Evolutionary conservation across 2,113 vertebrate genomes (phyloP), one percentile per base, ranked within the genome.

Genomic region (Coregonus clupeaformis): DNA sequence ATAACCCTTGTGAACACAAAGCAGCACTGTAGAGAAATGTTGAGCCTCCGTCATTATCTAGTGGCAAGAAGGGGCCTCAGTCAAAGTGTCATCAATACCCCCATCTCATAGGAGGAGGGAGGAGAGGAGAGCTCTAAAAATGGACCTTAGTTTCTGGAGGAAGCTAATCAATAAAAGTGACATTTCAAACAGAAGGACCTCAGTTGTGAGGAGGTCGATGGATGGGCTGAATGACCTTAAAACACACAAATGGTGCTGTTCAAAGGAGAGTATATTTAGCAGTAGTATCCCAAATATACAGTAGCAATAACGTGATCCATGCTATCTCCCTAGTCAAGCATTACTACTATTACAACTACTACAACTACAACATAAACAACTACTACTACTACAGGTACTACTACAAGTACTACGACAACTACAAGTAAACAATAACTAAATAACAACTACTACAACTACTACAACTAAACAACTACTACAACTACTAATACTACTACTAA

Each of bases 231-330:
- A 47, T 45, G 32, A 47, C 20, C 67, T 68, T 47, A n/a, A 11
- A 47, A 45, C 11, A 69, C 68, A 69, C 45, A 69, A 11, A 16
- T n/a, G 72, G 20, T 7, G 32, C n/a, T 67, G 42, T 47, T 85
- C 89, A 86, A 89, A 87, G 83, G 14, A 78, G 76, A 86, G 89
- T 49, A 49, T 14, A 49, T 49, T 49, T 16, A 49, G 12, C 47
- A 49, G 14, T 49, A 16, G 14, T 14, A 14, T 49, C 14, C 47
- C 11, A 4, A 16, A 49, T 49, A 16, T 49, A 49, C 3, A 4
- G 11, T 16, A 3, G 47, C 14, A 49, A 49, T 49, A 16, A 4
- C 2, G 47, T 49, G 14, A 13, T 49, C 47, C 14, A 49, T 49
- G 14, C 47, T 49, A 49, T 49, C 11, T 0, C 14, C 14, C 47